Evolutionary conservation across 2,113 vertebrate species (phyloP).

Genomic region (Leucopsar rothschildi): DNA sequence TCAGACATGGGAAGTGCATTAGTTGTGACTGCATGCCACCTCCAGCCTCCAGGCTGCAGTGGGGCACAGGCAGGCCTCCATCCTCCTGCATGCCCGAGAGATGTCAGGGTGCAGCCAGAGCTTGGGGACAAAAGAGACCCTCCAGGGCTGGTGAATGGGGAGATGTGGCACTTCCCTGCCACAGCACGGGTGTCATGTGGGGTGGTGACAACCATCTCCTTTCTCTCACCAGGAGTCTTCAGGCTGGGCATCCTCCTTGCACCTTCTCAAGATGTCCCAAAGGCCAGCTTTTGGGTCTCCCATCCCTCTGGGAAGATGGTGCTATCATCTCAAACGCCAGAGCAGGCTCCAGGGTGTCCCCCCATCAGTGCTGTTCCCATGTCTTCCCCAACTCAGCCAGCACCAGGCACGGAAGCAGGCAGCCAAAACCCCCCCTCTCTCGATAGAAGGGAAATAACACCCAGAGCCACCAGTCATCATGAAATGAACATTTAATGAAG

Average conservation of each 20-base stretch:
- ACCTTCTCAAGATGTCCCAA: background rate
- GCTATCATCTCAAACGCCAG: accelerated
- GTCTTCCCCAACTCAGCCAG: background rate
- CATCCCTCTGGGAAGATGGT: accelerated
- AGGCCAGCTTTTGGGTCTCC: background rate
- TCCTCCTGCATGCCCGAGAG: accelerated
- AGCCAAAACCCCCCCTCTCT: background rate
- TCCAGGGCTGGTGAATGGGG: accelerated
- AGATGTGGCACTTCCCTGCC: background rate
- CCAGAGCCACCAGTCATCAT: constrained; percentile 24
- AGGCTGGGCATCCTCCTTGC: no score
- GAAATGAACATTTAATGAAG: constrained; percentile 76
- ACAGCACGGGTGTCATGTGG: accelerated
- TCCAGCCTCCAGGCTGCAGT: background rate
- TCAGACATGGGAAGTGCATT: constrained; percentile 33
- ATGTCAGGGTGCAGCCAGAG: background rate
- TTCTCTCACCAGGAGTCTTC: background rate
- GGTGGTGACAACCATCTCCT: background rate
- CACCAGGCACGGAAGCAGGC: accelerated
- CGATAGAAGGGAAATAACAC: background rate
- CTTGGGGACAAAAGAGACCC: accelerated
- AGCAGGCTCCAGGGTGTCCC: background rate
- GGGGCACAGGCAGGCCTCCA: background rate
- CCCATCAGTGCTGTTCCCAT: no score
- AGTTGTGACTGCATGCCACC: background rate